Conservation (phyloP, 2,888 invertebrate species). For the Epirrhoe alternata region DNA sequence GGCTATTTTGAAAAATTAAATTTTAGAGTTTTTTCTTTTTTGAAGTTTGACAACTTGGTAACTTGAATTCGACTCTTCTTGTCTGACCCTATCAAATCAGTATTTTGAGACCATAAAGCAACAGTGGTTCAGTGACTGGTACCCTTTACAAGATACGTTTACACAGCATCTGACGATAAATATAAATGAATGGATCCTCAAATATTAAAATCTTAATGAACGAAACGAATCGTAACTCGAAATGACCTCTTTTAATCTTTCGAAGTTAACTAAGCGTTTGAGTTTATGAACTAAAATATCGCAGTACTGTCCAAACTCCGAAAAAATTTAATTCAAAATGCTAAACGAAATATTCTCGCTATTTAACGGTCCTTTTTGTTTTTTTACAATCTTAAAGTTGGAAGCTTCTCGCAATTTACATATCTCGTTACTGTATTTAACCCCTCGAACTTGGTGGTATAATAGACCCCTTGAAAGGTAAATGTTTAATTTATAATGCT, state of each 20-base stretch:
- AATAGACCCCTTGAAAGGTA: slow-evolving; percentile 11
- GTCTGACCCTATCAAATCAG: too few species aligned
- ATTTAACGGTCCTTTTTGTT: slow-evolving; percentile 36
- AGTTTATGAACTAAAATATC: slow-evolving; percentile 60
- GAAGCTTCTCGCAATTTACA: slow-evolving; percentile 41
- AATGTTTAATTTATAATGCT: slow-evolving; percentile 11
- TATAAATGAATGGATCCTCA: slow-evolving; percentile 17
- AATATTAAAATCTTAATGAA: slow-evolving; percentile 41
- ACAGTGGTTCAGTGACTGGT: not conserved
- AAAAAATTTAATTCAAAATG: slow-evolving; percentile 65
- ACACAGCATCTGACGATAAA: not conserved
- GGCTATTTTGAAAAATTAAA: not conserved
- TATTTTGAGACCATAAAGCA: too few species aligned
- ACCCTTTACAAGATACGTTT: not conserved
- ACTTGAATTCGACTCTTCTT: too few species aligned
- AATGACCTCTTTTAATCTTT: slow-evolving; percentile 46
- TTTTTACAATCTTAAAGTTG: slow-evolving; percentile 41
- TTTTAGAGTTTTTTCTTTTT: not conserved
- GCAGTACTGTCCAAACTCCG: slow-evolving; percentile 43
- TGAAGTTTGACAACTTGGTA: too few species aligned
- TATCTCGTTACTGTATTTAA: slow-evolving; percentile 31
- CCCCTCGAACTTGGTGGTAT: slow-evolving; percentile 17
- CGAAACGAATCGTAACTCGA: slow-evolving; percentile 34
- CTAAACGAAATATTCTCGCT: slow-evolving; percentile 46
- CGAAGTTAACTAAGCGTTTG: slow-evolving; percentile 54